These are phyloP conservation scores for Orchesellides sinensis DNA, from an alignment of 2,888 invertebrate species.

Conservation along the genomic window DNA sequence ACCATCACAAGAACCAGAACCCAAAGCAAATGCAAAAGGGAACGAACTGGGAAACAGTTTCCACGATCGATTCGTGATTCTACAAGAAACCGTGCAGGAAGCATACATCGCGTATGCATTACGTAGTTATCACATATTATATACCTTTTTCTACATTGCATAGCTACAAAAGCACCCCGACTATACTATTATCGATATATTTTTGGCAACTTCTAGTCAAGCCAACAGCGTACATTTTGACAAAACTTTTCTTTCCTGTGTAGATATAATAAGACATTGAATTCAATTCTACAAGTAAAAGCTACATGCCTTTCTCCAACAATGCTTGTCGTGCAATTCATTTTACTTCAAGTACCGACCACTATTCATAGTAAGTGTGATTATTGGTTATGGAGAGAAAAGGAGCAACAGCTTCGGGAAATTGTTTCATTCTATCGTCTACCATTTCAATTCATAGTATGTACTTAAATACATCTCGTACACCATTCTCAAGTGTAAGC, in stretches of 20 bases:
- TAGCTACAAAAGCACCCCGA: background rate
- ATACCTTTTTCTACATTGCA: background rate
- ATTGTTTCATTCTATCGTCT: too few species aligned
- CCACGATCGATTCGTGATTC: constrained; percentile 62
- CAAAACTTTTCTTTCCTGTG: constrained; percentile 25
- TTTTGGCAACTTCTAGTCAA: background rate
- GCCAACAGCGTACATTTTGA: constrained; percentile 13
- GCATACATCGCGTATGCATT: background rate
- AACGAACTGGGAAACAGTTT: constrained; percentile 48
- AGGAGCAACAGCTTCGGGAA: background rate
- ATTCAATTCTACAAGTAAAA: too few species aligned
- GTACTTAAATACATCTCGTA: too few species aligned
- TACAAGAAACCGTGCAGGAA: constrained; percentile 38
- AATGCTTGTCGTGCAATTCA: constrained; percentile 30
- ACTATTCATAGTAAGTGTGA: constrained; percentile 10
- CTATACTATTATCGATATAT: background rate
- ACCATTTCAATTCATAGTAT: too few species aligned
- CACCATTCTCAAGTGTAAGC: too few species aligned
- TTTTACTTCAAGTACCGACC: constrained; percentile 39
- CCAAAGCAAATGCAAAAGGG: constrained; percentile 23
- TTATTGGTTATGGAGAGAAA: background rate
- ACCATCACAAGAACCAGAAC: background rate
- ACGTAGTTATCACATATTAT: constrained; percentile 1
- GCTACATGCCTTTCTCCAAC: constrained; percentile 15
- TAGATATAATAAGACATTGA: background rate